phyloP scores from a whole-genome alignment of 1,140 invertebrate genomes.

The Rhyzopertha dominica region DNA sequence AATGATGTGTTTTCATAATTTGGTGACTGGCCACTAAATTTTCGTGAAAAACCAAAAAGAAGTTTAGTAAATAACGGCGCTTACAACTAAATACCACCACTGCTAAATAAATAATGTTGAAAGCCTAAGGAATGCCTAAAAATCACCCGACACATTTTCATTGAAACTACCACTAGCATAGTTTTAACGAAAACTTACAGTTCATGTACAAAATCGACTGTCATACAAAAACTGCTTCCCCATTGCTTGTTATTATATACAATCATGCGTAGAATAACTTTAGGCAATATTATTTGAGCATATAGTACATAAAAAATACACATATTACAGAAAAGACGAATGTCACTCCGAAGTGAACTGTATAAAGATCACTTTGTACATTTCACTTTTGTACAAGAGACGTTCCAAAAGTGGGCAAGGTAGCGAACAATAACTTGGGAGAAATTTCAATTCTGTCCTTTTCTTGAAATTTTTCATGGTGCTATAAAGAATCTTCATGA shows the following conservation, averaged over 20 bases:
- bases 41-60: too few species aligned
- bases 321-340: background rate
- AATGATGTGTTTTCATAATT: too few species aligned
- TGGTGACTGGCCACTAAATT: too few species aligned
- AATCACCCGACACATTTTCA: conserved; percentile 12
- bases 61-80: too few species aligned
- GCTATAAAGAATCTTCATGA: too few species aligned
- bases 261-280: background rate
- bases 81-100: too few species aligned
- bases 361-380: too few species aligned
- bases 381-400: background rate
- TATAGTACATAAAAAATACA: conserved; percentile 4
- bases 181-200: conserved; percentile 9
- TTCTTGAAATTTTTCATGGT: too few species aligned
- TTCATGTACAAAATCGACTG: conserved; percentile 10
- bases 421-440: background rate
- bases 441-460: background rate
- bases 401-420: background rate
- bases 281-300: background rate
- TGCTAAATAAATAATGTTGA: too few species aligned
- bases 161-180: conserved; percentile 5
- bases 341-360: too few species aligned
- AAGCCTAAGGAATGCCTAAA: too few species aligned
- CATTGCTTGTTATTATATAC: conserved; percentile 7
- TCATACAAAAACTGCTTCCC: conserved; percentile 12